A percentile compares a stretch with the other conserved stretches of the same genome.
These are phyloP conservation scores for Enteromius fasciolatus DNA, from an alignment of 2,797 vertebrate species.

Conservation along the genomic window DNA sequence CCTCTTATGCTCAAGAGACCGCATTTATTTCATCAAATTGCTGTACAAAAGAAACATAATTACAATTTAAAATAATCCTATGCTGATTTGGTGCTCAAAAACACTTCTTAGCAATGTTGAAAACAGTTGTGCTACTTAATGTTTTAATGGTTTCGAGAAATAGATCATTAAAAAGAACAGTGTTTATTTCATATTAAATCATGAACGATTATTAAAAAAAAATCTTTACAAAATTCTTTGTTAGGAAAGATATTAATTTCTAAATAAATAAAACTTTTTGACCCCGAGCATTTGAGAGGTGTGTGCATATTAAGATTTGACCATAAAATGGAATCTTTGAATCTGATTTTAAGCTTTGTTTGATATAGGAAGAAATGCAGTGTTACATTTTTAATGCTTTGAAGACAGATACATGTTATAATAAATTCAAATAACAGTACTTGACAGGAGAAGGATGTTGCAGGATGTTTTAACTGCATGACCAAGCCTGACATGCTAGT, in stretches of 20 bases:
- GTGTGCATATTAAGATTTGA: background rate
- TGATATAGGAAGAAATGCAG: background rate
- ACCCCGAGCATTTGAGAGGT: too few species aligned
- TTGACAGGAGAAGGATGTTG: background rate
- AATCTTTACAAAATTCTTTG: background rate
- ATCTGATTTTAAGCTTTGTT: background rate
- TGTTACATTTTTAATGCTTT: background rate
- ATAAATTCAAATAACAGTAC: background rate
- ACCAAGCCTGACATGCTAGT: conserved; percentile 6
- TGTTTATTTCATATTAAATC: background rate
- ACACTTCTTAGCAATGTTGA: background rate
- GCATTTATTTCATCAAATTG: background rate
- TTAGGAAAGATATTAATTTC: background rate
- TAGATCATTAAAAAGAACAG: background rate
- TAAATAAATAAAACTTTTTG: background rate
- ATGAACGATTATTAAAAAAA: too few species aligned
- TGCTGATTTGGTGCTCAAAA: background rate
- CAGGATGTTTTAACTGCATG: background rate
- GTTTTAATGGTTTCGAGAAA: background rate
- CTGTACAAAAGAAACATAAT: background rate
- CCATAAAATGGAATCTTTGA: background rate
- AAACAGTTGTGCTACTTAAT: background rate
- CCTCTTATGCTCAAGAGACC: background rate
- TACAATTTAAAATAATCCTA: background rate
- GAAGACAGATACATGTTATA: background rate